Evolutionary conservation across 2,797 vertebrate species (phyloP), one percentile per base, ranked within the genome.

Genomic region (Crax fasciolata): DNA sequence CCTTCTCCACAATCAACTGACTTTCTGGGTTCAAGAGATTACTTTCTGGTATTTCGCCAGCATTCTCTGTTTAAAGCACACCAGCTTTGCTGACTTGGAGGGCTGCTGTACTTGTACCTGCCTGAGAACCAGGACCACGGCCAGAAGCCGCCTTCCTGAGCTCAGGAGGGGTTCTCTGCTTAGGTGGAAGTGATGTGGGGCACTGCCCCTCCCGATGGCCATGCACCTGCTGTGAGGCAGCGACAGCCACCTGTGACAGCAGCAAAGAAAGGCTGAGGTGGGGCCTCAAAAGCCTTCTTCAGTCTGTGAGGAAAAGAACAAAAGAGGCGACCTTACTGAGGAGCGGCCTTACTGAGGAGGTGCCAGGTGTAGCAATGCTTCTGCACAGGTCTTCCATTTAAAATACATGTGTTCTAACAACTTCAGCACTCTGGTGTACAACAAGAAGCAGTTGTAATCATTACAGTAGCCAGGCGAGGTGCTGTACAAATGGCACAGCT

Each of bases 231-330:
- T 38, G 30, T 30, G 91, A 85, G 28, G 38, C 30, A 51, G 19
- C 13, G 51, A 32, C 46, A 46, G 24, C 1, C 48, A 28, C 49
- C 75, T 59, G 24, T 52, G 51, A 8, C 41, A 81, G 59, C 28
- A 85, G 46, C 44, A 89, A 9, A 90, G 32, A 66, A 75, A 59
- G 63, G 38, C 41, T 0, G 1, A 92, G 35, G 27, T 73, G 54
- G 10, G 49, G 32, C 51, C 87, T 66, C 48, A 78, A 58, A 87
- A 92, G 18, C 20, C 66, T 87, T 57, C 77, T 89, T 87, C 66
- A 62, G 43, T 67, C 49, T 72, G 19, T 15, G 35, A 87, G 58
- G 28, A 11, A 68, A 83, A 84, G 38, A 91, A 21, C 24, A 17
- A 8, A 52, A 63, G 20, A 38, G 20, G 15, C 51, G 76, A 88